phyloP scores from a whole-genome alignment of 2,113 vertebrate species.

The Melanotaenia duboulayi region DNA sequence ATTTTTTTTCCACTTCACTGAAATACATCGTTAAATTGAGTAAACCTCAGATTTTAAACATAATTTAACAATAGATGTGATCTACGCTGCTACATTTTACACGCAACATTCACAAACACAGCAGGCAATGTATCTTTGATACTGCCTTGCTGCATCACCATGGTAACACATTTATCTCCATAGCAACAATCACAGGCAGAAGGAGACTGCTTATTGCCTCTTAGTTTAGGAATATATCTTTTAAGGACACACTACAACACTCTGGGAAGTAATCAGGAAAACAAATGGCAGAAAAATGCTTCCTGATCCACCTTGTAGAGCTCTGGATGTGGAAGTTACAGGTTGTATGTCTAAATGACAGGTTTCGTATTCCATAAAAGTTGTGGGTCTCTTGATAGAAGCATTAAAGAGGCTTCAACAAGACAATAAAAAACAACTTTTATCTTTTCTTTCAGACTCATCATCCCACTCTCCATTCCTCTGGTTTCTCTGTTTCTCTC shows the following conservation, averaged over 20 bases:
- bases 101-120: no score
- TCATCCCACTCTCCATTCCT: conserved; percentile 40
- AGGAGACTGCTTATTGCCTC: conserved; percentile 64
- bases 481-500: conserved; percentile 11
- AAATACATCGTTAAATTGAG: not conserved
- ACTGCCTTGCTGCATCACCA: conserved; percentile 48
- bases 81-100: no score
- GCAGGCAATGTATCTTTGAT: conserved; percentile 25
- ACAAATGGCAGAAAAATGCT: not conserved
- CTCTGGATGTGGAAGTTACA: not conserved
- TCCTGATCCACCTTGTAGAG: not conserved
- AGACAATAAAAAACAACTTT: conserved; percentile 4
- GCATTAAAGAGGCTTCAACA: not conserved
- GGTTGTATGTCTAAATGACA: not conserved
- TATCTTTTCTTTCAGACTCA: not conserved
- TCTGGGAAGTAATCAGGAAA: conserved; percentile 28
- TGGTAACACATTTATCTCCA: conserved; percentile 69
- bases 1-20: not conserved
- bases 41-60: no score
- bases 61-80: no score
- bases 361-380: not conserved
- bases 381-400: not conserved
- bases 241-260: conserved; percentile 45
- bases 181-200: conserved; percentile 72
- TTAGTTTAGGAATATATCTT: conserved; percentile 43